A percentile compares a stretch with the other conserved stretches of the same genome.
Conservation (phyloP, 2,888 invertebrate genomes). For the Malthinus seriepunctatus region DNA sequence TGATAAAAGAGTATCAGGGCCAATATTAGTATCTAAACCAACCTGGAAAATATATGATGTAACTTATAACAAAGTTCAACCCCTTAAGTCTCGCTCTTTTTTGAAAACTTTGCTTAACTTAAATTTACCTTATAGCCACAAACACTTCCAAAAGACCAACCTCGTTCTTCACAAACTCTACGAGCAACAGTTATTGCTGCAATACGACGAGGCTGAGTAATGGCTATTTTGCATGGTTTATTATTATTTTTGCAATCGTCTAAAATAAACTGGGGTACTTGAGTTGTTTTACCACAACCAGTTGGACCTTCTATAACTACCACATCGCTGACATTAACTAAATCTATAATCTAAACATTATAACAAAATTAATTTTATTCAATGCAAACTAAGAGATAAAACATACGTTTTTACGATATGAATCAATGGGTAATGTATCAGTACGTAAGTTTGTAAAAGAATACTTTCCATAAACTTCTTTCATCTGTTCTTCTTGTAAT, state of each 20-base stretch:
- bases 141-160: conserved; percentile 79
- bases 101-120: conserved; percentile 13
- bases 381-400: neutral
- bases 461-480: conserved; percentile 17
- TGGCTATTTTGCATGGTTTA: conserved; percentile 80
- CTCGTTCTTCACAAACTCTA: conserved; percentile 81
- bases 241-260: conserved; percentile 70
- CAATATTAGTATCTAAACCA: conserved; percentile 65
- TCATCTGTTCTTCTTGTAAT: conserved; percentile 7
- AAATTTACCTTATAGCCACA: conserved; percentile 84
- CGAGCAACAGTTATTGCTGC: conserved; percentile 90
- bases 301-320: conserved; percentile 90
- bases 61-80: too few species aligned
- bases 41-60: conserved; percentile 58
- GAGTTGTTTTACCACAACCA: conserved; percentile 93
- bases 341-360: conserved; percentile 19
- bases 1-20: conserved; percentile 73
- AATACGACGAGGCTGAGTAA: conserved; percentile 92
- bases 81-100: too few species aligned
- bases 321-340: conserved; percentile 52
- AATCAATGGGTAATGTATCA: conserved; percentile 13
- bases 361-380: conserved; percentile 1
- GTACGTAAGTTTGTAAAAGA: conserved; percentile 12
- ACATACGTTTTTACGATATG: conserved; percentile 12
- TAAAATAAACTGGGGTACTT: conserved; percentile 92